Conservation (phyloP, 1,140 invertebrate species). For the Lasaia peninsularis region DNA sequence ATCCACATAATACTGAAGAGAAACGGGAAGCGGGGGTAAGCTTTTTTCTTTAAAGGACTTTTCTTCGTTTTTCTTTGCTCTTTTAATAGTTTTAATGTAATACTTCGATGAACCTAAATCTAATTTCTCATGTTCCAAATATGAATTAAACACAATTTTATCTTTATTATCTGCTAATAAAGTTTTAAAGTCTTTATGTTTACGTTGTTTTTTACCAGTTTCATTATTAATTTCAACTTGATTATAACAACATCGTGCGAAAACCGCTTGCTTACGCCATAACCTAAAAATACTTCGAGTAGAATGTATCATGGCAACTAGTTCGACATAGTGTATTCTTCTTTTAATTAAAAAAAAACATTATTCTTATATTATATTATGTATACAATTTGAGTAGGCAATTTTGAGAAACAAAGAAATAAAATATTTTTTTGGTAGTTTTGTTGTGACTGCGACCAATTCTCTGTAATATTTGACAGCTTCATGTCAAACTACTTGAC, state of each 20-base stretch:
- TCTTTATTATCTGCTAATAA: constrained; percentile 45
- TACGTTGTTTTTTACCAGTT: constrained; percentile 19
- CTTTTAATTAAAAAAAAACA: not conserved
- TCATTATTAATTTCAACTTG: constrained; percentile 23
- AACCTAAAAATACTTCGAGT: constrained; percentile 42
- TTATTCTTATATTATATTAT: not conserved
- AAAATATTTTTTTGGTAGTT: too few relatives aligned
- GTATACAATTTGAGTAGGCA: too few relatives aligned
- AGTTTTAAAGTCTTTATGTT: constrained; percentile 38
- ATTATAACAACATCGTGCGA: constrained; percentile 34
- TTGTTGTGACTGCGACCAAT: too few relatives aligned
- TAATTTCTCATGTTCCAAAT: constrained; percentile 56
- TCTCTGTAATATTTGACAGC: too few relatives aligned
- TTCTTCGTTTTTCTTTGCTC: constrained; percentile 36
- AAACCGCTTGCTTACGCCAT: constrained; percentile 34
- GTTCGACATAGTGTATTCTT: not conserved
- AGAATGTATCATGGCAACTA: constrained; percentile 30
- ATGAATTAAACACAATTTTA: constrained; percentile 58
- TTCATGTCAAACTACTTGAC: too few relatives aligned
- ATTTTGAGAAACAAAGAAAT: too few relatives aligned
- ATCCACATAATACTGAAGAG: constrained; percentile 57
- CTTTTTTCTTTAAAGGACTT: constrained; percentile 37
- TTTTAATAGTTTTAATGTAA: constrained; percentile 52
- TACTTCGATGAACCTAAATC: constrained; percentile 68
- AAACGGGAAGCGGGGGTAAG: constrained; percentile 48